phyloP scores from a whole-genome alignment of 2,888 invertebrate species.

The Drosophila maculinotata region DNA sequence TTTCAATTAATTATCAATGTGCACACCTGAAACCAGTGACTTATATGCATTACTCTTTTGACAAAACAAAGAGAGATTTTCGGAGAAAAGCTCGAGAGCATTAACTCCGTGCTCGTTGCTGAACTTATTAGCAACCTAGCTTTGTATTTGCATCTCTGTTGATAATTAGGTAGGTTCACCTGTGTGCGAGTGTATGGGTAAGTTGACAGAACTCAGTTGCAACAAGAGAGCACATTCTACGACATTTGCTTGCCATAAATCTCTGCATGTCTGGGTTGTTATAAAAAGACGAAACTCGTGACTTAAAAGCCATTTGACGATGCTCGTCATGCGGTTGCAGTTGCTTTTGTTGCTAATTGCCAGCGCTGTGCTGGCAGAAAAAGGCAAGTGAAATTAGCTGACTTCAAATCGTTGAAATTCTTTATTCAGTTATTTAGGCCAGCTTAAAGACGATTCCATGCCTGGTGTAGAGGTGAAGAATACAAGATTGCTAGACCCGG shows the following conservation, averaged over 20 bases:
- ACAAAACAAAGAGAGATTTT: background rate
- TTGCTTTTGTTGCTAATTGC: slow-evolving; percentile 37
- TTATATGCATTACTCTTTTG: background rate
- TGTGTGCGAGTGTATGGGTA: background rate
- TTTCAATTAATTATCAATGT: too few species aligned
- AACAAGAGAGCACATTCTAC: background rate
- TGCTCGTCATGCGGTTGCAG: background rate
- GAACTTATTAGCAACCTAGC: too few species aligned
- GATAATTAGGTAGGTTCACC: background rate
- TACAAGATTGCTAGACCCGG: too few species aligned
- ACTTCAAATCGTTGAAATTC: background rate
- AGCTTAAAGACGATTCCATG: too few species aligned
- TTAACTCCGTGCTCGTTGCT: too few species aligned
- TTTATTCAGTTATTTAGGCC: background rate
- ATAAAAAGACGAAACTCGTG: slow-evolving; percentile 13
- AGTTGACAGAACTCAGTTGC: background rate
- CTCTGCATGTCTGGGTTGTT: background rate
- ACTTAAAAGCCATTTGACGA: background rate
- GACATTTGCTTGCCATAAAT: background rate
- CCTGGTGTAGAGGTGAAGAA: too few species aligned
- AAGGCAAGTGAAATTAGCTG: slow-evolving; percentile 11
- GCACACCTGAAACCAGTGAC: too few species aligned
- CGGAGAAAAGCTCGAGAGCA: too few species aligned
- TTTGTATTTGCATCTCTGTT: too few species aligned
- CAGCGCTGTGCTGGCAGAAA: slow-evolving; percentile 83